Evolutionary conservation across 2,113 vertebrate genomes (phyloP), one percentile per base, ranked within the genome.

Genomic region (Varanus salvator): DNA sequence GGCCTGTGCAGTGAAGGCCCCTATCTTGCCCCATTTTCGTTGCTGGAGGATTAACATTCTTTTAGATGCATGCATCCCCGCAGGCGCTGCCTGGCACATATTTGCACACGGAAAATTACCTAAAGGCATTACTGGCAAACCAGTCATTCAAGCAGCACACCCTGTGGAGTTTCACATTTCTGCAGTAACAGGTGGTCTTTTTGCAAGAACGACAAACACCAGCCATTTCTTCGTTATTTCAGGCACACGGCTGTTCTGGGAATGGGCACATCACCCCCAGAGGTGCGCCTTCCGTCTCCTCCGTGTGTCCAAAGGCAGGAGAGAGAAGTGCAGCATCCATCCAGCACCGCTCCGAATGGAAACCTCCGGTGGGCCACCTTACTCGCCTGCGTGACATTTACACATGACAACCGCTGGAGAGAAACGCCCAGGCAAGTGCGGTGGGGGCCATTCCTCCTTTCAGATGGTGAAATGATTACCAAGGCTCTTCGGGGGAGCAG

Each of bases 191-290:
- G 38, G 38, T 44, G 38, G 38, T 44, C 38, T 57, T 57, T 60
- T 60, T 60, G 17, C 12, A 60, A 60, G 9, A 60, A 60, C 9
- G 19, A 64, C 57, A 60, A 60, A 7, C 57, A 54, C 54, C 54
- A 54, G 25, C 69, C n/a, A 91, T 91, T 88, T 78, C 82, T 90
- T 82, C 54, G 57, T 71, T 71, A 60, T 54, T 87, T 52, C 75
- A 74, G 5, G 60, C 7, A 2, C 4, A 27, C 4, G 54, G 27
- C 80, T 89, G 19, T 87, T 80, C 80, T 15, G 84, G 85, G 86
- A 87, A 64, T 68, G 76, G 1, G 25, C 34, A 19, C 77, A 8
- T 80, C 19, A 19, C 31, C 50, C 80, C 84, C 80, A 1, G 44
- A 25, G 68, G 48, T 11, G 23, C 3, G 29, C 14, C 84, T 60